phyloP scores from a whole-genome alignment of 2,113 vertebrate genomes.

The Furnarius figulus region DNA sequence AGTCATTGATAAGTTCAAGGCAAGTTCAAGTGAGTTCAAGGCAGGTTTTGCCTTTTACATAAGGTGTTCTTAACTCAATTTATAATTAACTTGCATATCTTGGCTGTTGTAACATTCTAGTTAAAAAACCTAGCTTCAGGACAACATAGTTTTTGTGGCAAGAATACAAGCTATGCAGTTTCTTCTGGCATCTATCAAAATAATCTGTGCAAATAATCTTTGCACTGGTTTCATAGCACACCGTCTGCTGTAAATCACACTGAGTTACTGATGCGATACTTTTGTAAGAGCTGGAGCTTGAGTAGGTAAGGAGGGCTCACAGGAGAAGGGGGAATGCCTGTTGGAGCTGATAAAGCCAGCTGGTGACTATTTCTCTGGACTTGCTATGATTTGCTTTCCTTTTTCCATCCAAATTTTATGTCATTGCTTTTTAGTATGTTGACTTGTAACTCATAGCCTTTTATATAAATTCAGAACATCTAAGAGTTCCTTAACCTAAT shows the following conservation, averaged over 20 bases:
- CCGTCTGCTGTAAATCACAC: neutral
- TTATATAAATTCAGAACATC: neutral
- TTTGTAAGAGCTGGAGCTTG: neutral
- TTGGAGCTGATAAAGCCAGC: neutral
- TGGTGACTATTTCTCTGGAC: neutral
- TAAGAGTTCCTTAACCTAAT: neutral
- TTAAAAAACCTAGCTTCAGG: neutral
- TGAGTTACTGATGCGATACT: neutral
- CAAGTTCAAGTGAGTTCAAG: neutral
- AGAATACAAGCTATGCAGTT: neutral
- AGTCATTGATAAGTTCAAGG: neutral
- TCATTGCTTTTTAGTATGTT: neutral
- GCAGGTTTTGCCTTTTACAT: neutral
- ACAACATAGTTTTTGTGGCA: accelerated
- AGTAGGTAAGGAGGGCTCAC: accelerated
- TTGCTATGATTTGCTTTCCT: neutral
- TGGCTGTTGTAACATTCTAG: neutral
- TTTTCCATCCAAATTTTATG: neutral
- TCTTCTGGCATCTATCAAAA: neutral
- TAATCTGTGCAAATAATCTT: neutral
- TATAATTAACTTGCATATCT: neutral
- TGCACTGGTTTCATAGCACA: neutral
- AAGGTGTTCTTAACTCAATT: neutral
- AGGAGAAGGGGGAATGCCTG: neutral
- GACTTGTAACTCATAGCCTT: neutral